A percentile compares a stretch with the other conserved stretches of the same genome.
These are phyloP conservation scores for Zaprionus ornatus DNA, from an alignment of 1,140 invertebrate genomes.

Conservation along the genomic window DNA sequence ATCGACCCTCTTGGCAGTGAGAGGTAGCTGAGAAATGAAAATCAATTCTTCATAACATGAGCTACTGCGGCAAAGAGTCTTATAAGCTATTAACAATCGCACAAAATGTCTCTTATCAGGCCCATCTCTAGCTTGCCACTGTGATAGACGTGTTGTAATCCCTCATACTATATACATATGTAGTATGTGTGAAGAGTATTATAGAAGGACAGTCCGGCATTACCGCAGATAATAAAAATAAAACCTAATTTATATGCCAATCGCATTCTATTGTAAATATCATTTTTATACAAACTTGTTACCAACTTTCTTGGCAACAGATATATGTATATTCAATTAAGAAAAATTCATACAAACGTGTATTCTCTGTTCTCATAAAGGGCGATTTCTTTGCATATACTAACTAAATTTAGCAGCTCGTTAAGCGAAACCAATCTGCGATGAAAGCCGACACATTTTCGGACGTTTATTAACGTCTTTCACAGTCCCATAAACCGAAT, in stretches of 20 bases:
- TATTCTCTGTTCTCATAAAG: background rate
- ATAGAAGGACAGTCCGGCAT: background rate
- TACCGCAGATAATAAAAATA: slow-evolving; percentile 2
- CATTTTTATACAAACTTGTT: background rate
- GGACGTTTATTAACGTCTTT: slow-evolving; percentile 36
- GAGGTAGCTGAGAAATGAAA: slow-evolving; percentile 8
- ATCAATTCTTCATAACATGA: background rate
- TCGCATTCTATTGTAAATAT: background rate
- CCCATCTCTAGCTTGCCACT: background rate
- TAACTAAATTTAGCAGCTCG: slow-evolving; percentile 16
- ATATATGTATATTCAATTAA: too few species aligned
- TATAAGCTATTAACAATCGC: background rate
- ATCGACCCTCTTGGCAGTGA: slow-evolving; percentile 1
- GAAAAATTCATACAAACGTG: too few species aligned
- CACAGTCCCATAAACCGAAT: slow-evolving; percentile 14
- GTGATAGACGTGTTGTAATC: slow-evolving; percentile 3
- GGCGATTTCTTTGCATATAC: background rate
- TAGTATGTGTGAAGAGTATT: background rate
- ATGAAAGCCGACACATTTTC: slow-evolving; percentile 34
- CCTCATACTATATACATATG: background rate
- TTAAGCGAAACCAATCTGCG: slow-evolving; percentile 7
- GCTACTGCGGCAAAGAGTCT: background rate
- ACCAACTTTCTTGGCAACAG: background rate
- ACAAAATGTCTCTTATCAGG: background rate
- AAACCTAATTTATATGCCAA: slow-evolving; percentile 8